Evolutionary conservation across 2,888 invertebrate species (phyloP), one percentile per base, ranked within the genome.

Genomic region (Stramonita haemastoma): DNA sequence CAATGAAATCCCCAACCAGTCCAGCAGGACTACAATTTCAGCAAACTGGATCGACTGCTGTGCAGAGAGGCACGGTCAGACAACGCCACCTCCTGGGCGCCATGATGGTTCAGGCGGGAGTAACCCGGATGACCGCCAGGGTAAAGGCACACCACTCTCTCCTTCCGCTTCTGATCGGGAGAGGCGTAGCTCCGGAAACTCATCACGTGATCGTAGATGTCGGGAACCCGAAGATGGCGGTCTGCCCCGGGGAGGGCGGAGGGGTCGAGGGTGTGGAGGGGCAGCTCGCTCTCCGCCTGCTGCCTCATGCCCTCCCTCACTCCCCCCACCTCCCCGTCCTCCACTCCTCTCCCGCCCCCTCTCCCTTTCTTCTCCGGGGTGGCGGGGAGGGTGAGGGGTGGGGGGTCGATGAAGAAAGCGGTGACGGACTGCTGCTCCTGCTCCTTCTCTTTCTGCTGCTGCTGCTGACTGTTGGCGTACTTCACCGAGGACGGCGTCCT

Each of bases 111-210:
- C 60, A 88, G 83, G 29, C 66, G 88, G 66, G 60, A 83, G 32
- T 88, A 88, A n/a, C 83, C 66, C 36, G 81, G 81, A n/a, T 83
- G 81, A 15, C 57, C 79, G 19, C 15, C 46, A 46, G 56, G 88
- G 46, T 60, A 79, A 17, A 83, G 66, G 88, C 36, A 81, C 22
- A 66, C 66, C n/a, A 81, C 66, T 34, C 66, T 88, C n/a, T 81
- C 60, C 22, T 34, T 81, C 83, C 83, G 60, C 34, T 22, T 34
- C 84, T 84, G 83, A 19, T 22, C 88, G 2, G 90, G 89, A 4
- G 90, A 85, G 19, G 90, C 79, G 81, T 91, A 91, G 46, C 89
- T 86, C 32, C 91, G 79, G 90, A 91, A 91, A 83, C 91, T 91
- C 77, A 91, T 83, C 84, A 91, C 90, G 79, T 91, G 91, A 86